Evolutionary conservation across 2,113 vertebrate genomes (phyloP), one percentile per base, ranked within the genome.

Genomic region (Abramis brama): DNA sequence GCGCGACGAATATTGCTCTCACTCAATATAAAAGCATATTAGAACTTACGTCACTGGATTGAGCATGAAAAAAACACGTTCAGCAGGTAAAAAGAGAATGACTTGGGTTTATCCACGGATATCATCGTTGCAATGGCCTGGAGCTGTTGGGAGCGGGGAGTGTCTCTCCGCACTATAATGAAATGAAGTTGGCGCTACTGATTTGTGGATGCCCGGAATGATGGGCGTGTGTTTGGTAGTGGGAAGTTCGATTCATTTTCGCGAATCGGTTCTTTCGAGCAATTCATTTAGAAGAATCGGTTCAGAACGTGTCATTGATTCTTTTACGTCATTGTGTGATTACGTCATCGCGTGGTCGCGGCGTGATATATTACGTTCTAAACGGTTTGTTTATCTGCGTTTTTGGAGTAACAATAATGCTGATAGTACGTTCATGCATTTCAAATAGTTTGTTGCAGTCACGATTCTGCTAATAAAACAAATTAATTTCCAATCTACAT

Each of bases 171-270:
- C 62, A 52, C 62, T 33, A 36, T 68, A 47, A 68, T 52, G 62
- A 80, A 73, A 86, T 60, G 77, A 73, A 80, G 85, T 60, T 85
- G 84, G 39, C n/a, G 79, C n/a, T 81, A 39, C 25, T 70, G 62
- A 82, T 82, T 82, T 30, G 79, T 82, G 62, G 79, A 70, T 15
- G 79, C 62, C 45, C 1, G 52, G 80, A 79, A 59, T 27, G 10
- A 73, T 30, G 64, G 52, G 64, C 27, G 64, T 77, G 70, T 36
- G 71, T 57, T 76, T 50, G 50, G 17, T 30, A 25, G 25, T 50
- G 25, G 74, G 47, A 76, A 55, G 74, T 74, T 43, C 39, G 39
- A 76, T 6, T 76, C 25, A 8, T 52, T 55, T 52, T 10, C n/a
- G 4, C 0, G 25, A 27, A 10, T 55, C 75, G 75, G 47, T 77